Evolutionary conservation across 2,888 invertebrate genomes (phyloP).

Genomic region (Catocala nupta): DNA sequence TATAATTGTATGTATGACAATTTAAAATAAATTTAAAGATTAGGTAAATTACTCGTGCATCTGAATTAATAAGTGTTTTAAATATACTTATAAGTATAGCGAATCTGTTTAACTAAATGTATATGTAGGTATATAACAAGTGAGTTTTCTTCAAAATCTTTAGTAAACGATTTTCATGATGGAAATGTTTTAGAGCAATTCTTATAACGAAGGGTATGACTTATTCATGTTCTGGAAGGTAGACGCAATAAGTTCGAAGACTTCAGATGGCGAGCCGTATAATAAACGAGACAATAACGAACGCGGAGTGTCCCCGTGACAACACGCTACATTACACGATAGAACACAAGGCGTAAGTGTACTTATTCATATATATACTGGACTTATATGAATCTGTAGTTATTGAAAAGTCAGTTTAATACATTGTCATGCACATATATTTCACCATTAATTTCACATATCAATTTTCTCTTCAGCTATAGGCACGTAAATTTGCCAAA

Average conservation of each 20-base stretch:
- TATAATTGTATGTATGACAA: too few relatives aligned
- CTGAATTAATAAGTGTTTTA: too few relatives aligned
- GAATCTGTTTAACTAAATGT: too few relatives aligned
- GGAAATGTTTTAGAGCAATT: constrained; percentile 74
- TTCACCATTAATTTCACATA: background rate
- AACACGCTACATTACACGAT: constrained; percentile 9
- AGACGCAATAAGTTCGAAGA: constrained; percentile 78
- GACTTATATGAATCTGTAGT: background rate
- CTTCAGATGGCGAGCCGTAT: constrained; percentile 71
- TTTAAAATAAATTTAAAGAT: too few relatives aligned
- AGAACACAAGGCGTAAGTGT: constrained; percentile 10
- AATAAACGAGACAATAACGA: constrained; percentile 81
- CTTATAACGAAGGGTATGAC: constrained; percentile 83
- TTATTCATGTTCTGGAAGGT: constrained; percentile 81
- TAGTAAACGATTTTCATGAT: constrained; percentile 50
- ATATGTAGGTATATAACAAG: background rate
- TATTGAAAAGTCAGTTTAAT: too few relatives aligned
- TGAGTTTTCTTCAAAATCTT: constrained; percentile 22
- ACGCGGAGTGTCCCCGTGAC: constrained; percentile 44
- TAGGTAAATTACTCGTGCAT: too few relatives aligned
- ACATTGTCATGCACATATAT: too few relatives aligned
- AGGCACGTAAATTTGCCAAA: constrained; percentile 80
- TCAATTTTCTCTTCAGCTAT: constrained; percentile 41
- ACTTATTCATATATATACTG: background rate
- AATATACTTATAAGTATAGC: too few relatives aligned